Evolutionary conservation across 2,797 vertebrate genomes (phyloP).

Genomic region (Hirundo rustica): DNA sequence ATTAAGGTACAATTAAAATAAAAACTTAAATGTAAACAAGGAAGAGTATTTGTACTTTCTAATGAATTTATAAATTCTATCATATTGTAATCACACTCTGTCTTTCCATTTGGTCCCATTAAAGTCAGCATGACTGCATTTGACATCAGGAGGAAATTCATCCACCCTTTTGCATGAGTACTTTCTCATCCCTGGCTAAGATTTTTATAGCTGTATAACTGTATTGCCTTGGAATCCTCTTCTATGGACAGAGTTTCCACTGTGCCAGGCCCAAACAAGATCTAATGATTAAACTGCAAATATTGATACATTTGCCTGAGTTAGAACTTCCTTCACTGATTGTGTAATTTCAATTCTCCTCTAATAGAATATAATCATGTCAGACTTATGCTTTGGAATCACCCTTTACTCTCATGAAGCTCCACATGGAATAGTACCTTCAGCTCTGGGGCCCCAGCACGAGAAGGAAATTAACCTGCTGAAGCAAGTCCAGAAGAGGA

Average conservation of each 20-base stretch:
- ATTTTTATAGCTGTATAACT: not conserved
- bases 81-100: not conserved
- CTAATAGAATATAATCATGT: not conserved
- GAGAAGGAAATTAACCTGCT: not conserved
- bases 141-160: not conserved
- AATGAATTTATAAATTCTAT: conserved; percentile 23
- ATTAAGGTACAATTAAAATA: conserved; percentile 43
- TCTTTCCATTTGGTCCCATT: not conserved
- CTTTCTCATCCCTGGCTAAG: not conserved
- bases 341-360: not conserved
- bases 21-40: conserved; percentile 33
- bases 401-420: not conserved
- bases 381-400: not conserved
- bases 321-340: not conserved
- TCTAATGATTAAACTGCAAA: not conserved
- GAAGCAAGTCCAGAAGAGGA: not conserved
- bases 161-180: not conserved
- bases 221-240: not conserved
- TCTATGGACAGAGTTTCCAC: not conserved
- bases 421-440: not conserved
- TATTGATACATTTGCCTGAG: not conserved
- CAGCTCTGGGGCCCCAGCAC: not conserved
- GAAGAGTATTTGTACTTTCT: not conserved
- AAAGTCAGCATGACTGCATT: not conserved
- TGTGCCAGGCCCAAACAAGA: not conserved